Evolutionary conservation across 2,797 vertebrate species (phyloP).

Genomic region (Okamejei kenojei): DNA sequence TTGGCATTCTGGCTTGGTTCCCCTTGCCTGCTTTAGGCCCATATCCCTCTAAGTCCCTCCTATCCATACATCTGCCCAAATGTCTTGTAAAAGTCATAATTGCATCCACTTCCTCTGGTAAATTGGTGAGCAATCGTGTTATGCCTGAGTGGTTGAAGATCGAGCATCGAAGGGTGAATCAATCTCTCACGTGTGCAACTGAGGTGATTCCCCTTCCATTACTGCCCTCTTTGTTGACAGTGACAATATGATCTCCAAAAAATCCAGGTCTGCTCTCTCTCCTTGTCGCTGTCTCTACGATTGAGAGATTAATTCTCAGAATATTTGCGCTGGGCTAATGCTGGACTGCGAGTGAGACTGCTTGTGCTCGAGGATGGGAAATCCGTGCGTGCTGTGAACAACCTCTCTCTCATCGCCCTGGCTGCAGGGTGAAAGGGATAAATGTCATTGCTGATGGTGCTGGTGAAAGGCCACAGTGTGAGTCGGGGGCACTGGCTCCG

Average conservation of each 20-base stretch:
- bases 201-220: neutral
- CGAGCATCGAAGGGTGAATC: neutral
- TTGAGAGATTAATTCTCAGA: neutral
- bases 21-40: too few relatives aligned
- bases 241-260: too few relatives aligned
- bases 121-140: neutral
- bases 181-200: neutral
- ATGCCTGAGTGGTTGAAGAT: neutral
- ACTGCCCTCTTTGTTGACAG: too few relatives aligned
- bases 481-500: slow-evolving; percentile 28
- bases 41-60: too few relatives aligned
- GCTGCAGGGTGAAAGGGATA: slow-evolving; percentile 9
- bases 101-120: too few relatives aligned
- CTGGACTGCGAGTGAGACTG: neutral
- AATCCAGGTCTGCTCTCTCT: neutral
- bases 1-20: too few relatives aligned
- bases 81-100: too few relatives aligned
- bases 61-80: too few relatives aligned
- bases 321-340: neutral
- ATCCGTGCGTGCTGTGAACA: neutral
- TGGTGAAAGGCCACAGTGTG: slow-evolving; percentile 20
- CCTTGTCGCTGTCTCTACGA: neutral
- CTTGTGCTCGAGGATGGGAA: neutral
- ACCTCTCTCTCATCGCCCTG: slow-evolving; percentile 6
- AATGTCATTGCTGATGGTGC: accelerated